Evolutionary conservation across 2,113 vertebrate species (phyloP).

Genomic region (Notarius lentiginosus): DNA sequence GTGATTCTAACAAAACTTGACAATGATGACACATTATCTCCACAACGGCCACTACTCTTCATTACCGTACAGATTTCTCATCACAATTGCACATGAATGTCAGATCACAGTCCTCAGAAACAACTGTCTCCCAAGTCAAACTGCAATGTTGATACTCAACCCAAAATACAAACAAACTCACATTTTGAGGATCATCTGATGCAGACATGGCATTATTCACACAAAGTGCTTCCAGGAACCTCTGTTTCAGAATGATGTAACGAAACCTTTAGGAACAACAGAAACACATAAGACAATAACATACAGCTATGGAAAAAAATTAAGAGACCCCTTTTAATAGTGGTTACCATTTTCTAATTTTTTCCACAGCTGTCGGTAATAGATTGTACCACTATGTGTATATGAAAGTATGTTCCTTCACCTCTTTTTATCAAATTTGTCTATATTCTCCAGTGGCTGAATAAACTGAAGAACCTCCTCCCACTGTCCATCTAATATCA

Average conservation of each 20-base stretch:
- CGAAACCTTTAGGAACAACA: slow-evolving; percentile 80
- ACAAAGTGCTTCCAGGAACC: slow-evolving; percentile 95
- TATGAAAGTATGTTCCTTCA: slow-evolving; percentile 56
- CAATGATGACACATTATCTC: not conserved
- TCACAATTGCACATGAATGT: not conserved
- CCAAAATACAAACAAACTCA: slow-evolving; percentile 69
- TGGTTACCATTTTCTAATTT: no score
- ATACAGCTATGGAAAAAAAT: no score
- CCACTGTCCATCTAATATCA: slow-evolving; percentile 97
- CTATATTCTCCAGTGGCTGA: slow-evolving; percentile 95
- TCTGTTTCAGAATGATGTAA: slow-evolving; percentile 95
- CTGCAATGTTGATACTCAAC: not conserved
- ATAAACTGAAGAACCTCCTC: slow-evolving; percentile 99
- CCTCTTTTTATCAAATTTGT: slow-evolving; percentile 98
- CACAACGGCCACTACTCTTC: not conserved
- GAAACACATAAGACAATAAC: slow-evolving; percentile 9
- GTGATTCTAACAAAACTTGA: no score
- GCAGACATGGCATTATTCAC: slow-evolving; percentile 98
- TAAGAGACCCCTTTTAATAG: no score
- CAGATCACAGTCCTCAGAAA: not conserved
- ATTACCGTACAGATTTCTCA: not conserved
- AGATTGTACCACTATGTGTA: not conserved
- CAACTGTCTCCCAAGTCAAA: not conserved
- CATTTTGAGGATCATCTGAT: slow-evolving; percentile 89
- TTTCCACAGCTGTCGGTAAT: not conserved